Evolutionary conservation across 2,888 invertebrate genomes (phyloP), one percentile per base, ranked within the genome.

Genomic region (Conops quadrifasciatus): DNA sequence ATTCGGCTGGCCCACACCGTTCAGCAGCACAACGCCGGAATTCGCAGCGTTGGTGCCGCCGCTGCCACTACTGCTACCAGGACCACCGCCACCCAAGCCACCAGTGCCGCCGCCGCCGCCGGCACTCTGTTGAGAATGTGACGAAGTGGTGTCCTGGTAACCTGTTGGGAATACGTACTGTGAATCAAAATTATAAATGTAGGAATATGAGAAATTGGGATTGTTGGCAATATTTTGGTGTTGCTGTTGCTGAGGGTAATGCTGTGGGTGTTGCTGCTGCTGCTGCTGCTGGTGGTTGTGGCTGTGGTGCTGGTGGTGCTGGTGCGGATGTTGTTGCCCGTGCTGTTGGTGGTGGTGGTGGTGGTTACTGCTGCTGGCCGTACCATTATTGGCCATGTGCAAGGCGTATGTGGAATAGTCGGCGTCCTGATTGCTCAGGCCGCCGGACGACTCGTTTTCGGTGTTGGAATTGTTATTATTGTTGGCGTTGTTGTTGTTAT

Each of bases 161-260:
- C 86, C 85, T 86, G 86, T 85, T 80, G 86, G 85, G 75, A 86
- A 86, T 83, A 86, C 84, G 81, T 86, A 89, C 80, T 87, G 88
- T 77, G 88, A 86, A 78, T 89, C 88, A 83, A 89, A 88, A 79
- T 88, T 87, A 78, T 88, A 87, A 80, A 88, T 86, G 78, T 85
- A 85, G 80, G 85, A 85, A 77, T 85, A 85, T 74, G 85, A 84
- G 74, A 84, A 85, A 77, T 84, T 85, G 73, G 85, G 82, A 77
- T 87, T 85, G 77, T 81, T 83, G 80, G 80, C 80, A 81, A 85
- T 83, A 76, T 81, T 79, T 73, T 81, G 81, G 78, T 83, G 83
- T 74, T 84, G 82, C 70, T 80, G 82, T 60, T 82, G 85, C 28
- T 82, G 80, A 30, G 80, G 80, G 9, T 82, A 81, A 24, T 83